phyloP scores from a whole-genome alignment of 2,113 vertebrate species.

The Corynorhinus townsendii region DNA sequence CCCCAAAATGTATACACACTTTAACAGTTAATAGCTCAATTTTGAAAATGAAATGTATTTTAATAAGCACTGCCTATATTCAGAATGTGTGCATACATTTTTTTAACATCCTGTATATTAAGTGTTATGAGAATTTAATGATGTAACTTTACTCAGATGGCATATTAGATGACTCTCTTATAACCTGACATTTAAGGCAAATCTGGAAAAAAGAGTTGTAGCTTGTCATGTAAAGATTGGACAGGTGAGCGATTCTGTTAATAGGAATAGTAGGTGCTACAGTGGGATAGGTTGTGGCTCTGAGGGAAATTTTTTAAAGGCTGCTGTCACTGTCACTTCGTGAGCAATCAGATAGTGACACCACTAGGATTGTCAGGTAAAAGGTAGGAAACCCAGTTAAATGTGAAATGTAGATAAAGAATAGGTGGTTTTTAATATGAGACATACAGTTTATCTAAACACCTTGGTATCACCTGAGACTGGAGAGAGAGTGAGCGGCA shows the following conservation, averaged over 20 bases:
- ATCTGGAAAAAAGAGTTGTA: background rate
- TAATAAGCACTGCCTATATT: no score
- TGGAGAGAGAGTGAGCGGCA: background rate
- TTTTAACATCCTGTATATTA: background rate
- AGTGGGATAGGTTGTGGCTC: background rate
- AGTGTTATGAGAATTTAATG: background rate
- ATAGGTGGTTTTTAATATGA: background rate
- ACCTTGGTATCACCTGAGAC: background rate
- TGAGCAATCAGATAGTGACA: background rate
- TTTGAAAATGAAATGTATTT: no score
- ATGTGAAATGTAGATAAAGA: constrained; percentile 2
- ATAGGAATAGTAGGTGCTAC: background rate
- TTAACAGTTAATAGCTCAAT: no score
- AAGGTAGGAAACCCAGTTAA: background rate
- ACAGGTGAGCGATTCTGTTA: background rate
- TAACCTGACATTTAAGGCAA: background rate
- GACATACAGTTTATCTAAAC: background rate
- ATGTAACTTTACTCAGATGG: background rate
- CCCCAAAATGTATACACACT: no score
- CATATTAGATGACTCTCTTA: background rate
- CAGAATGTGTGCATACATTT: no score
- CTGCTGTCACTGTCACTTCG: background rate
- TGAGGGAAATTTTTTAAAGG: background rate
- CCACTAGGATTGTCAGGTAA: background rate
- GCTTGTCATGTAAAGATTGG: background rate